Evolutionary conservation across 1,140 invertebrate genomes (phyloP).

Genomic region (Cydia strobilella): DNA sequence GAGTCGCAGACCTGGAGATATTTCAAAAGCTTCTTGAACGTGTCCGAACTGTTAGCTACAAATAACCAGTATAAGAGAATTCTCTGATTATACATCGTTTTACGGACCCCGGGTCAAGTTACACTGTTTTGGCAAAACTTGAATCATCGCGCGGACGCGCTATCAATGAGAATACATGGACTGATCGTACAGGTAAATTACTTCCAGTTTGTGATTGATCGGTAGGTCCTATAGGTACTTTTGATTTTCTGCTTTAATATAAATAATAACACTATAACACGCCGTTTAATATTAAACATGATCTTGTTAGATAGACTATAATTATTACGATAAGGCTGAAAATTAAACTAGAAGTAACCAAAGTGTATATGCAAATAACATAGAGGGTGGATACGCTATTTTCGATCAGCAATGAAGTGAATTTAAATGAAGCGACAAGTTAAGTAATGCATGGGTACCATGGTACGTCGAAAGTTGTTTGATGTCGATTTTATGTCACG

Average conservation of each 20-base stretch:
- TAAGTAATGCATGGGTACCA: constrained; percentile 14
- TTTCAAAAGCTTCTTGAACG: neutral
- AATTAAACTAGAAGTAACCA: neutral
- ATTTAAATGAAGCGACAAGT: constrained; percentile 16
- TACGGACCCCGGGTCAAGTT: neutral
- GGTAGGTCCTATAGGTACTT: no score
- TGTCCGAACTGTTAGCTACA: neutral
- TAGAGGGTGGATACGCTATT: neutral
- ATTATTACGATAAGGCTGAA: no score
- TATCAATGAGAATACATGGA: neutral
- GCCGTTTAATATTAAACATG: no score
- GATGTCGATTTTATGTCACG: constrained; percentile 2
- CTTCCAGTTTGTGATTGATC: no score
- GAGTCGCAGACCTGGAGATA: neutral
- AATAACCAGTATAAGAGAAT: neutral
- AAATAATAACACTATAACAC: no score
- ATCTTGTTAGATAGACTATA: no score
- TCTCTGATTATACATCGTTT: neutral
- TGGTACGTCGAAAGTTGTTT: neutral
- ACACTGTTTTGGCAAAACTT: neutral
- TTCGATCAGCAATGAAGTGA: neutral
- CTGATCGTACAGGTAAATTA: no score
- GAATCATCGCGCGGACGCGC: neutral
- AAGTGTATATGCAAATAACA: neutral
- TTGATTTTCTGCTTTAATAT: no score